These are phyloP conservation scores for Sialis lutaria DNA, from an alignment of 2,888 invertebrate genomes.

Conservation along the genomic window DNA sequence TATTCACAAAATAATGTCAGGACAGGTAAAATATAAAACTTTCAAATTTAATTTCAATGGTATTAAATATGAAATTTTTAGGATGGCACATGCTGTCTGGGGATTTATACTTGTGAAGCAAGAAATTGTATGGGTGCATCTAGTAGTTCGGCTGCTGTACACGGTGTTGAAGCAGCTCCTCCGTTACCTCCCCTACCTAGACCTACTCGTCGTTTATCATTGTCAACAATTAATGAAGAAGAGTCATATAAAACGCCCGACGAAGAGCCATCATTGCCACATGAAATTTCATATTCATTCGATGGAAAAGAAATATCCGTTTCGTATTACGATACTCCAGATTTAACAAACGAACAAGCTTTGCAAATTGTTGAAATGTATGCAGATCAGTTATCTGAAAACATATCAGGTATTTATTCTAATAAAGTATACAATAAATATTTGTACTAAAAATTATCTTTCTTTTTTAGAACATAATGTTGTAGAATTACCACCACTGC, in stretches of 20 bases:
- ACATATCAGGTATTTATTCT: slow-evolving; percentile 40
- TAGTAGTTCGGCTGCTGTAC: slow-evolving; percentile 70
- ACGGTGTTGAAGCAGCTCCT: slow-evolving; percentile 67
- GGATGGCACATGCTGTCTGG: slow-evolving; percentile 77
- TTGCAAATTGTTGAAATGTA: slow-evolving; percentile 87
- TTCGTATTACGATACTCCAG: slow-evolving; percentile 81
- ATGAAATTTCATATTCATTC: slow-evolving; percentile 78
- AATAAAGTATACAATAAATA: not conserved
- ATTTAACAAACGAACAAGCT: slow-evolving; percentile 82
- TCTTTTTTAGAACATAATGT: slow-evolving; percentile 53
- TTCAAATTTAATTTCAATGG: not conserved
- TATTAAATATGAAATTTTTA: slow-evolving; percentile 8
- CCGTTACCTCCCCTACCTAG: slow-evolving; percentile 31
- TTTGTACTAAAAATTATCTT: not conserved
- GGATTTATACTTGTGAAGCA: slow-evolving; percentile 82
- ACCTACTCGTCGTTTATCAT: slow-evolving; percentile 52
- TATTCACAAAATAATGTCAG: slow-evolving; percentile 78
- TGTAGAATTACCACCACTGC: slow-evolving; percentile 69
- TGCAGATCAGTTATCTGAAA: slow-evolving; percentile 80
- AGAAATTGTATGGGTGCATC: slow-evolving; percentile 82
- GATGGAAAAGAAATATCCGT: slow-evolving; percentile 86
- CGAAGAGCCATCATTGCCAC: slow-evolving; percentile 36
- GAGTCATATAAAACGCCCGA: slow-evolving; percentile 30
- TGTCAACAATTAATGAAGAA: slow-evolving; percentile 84
- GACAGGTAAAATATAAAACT: slow-evolving; percentile 30